Evolutionary conservation across 30 jellyfish, hydroid and myxozoan genomes (phyloP).

Genomic region (Cassiopea xamachana): DNA sequence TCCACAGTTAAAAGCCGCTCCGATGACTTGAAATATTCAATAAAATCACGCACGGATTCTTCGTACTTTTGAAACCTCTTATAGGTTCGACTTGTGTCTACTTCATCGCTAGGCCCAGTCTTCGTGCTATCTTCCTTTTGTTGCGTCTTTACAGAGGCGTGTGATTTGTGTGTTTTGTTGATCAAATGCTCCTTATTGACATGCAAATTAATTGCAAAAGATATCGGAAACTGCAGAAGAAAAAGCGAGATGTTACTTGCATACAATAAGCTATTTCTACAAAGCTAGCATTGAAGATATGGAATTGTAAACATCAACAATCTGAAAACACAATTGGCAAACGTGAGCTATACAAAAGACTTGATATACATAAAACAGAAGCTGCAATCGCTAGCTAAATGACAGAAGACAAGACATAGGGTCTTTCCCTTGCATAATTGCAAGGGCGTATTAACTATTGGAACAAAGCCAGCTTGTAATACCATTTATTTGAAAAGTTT

Average conservation of each 20-base stretch:
- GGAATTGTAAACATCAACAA: no score
- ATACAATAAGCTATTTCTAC: neutral
- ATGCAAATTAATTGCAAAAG: conserved; percentile 85
- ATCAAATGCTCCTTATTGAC: conserved; percentile 84
- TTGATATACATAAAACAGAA: no score
- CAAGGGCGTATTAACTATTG: no score
- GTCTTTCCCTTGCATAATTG: no score
- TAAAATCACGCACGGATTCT: conserved; percentile 84
- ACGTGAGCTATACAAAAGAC: no score
- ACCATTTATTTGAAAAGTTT: no score
- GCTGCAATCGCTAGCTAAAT: no score
- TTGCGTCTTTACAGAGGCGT: conserved; percentile 83
- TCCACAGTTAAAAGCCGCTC: conserved; percentile 85
- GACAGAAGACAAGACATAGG: no score
- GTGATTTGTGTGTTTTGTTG: conserved; percentile 81
- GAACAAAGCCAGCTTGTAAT: no score
- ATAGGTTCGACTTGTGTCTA: conserved; percentile 92
- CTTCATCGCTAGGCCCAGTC: conserved; percentile 85
- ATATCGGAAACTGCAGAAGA: conserved; percentile 72
- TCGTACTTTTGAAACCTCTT: conserved; percentile 77
- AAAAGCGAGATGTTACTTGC: neutral
- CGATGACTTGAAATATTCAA: conserved; percentile 63
- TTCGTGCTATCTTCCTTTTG: conserved; percentile 14
- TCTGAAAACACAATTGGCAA: no score
- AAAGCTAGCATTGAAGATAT: no score